Evolutionary conservation across 2,113 vertebrate genomes (phyloP), one percentile per base, ranked within the genome.

Genomic region (Cygnus buccinator): DNA sequence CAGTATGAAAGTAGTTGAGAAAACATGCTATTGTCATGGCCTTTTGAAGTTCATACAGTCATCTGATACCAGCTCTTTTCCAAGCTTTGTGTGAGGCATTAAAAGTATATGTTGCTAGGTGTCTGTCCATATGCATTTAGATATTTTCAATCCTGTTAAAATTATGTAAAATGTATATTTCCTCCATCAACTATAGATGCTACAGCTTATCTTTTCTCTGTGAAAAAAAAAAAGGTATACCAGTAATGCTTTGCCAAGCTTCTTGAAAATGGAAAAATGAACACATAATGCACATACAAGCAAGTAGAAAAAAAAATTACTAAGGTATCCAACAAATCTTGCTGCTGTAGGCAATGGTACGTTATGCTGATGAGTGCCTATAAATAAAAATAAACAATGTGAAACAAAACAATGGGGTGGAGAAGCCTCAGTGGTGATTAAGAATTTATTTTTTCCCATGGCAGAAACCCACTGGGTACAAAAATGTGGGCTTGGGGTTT

Each of bases 301-400:
- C 26, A 87, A 83, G 19, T 13, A 84, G 52, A 21, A 74, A 83
- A 72, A 31, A 55, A 52, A 84, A 44, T 6, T 21, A 46, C 46
- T 78, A 57, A 68, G 26, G 17, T 57, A 83, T 79, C 41, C 44
- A 94, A 88, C 22, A 88, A 83, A 90, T 83, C 41, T 41, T 83
- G 50, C 78, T 91, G 39, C 84, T 93, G 39, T 61, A 95, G 79
- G 68, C 35, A 92, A 77, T 39, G 46, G n/a, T 23, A 63, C 35
- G 44, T 94, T 79, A 92, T 55, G 44, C 54, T 89, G 80, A 90
- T 87, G 71, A 90, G 19, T 50, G 26, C 13, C 54, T 94, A 94
- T 70, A 94, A 89, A 93, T 90, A 93, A 95, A 93, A 96, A 71
- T 61, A 94, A 94, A 84, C 41, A 85, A 88, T 0, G 1, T 87